phyloP scores from a whole-genome alignment of 1,140 invertebrate genomes.

The Tetramorium alpestre region DNA sequence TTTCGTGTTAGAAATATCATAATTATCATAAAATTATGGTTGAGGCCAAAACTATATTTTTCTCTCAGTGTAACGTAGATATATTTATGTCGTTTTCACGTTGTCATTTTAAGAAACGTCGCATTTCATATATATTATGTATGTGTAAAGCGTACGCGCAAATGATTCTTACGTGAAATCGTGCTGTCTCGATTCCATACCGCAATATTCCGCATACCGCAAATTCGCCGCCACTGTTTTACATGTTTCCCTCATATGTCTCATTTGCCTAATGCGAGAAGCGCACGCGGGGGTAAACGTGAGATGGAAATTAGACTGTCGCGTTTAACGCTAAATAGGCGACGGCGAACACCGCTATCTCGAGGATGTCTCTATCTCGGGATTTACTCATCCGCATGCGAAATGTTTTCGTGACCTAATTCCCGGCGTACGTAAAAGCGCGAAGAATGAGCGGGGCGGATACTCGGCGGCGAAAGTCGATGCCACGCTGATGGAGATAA shows the following conservation, averaged over 20 bases:
- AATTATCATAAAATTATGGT: too few species aligned
- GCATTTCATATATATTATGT: background rate
- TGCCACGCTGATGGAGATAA: constrained; percentile 38
- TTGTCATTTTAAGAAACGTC: background rate
- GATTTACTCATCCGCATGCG: constrained; percentile 23
- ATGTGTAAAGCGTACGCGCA: background rate
- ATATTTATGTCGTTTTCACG: background rate
- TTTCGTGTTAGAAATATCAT: too few species aligned
- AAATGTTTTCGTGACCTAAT: constrained; percentile 50
- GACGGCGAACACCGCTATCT: background rate
- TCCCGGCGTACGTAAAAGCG: constrained; percentile 8
- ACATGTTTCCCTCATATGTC: background rate
- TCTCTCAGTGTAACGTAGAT: background rate
- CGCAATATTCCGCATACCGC: background rate
- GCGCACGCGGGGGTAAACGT: background rate
- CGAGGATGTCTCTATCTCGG: background rate
- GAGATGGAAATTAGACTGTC: constrained; percentile 35
- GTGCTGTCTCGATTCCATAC: background rate
- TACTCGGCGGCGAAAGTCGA: constrained; percentile 31
- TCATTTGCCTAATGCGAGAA: constrained; percentile 33
- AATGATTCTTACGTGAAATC: background rate
- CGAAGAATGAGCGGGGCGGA: constrained; percentile 14
- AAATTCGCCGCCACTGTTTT: background rate
- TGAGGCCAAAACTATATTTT: too few species aligned
- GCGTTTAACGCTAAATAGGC: constrained; percentile 16